Percentiles rank a stretch among this genome's conserved stretches.
Evolutionary conservation across 2,113 vertebrate species (phyloP).

Genomic region (Pomatorhinus ruficollis): DNA sequence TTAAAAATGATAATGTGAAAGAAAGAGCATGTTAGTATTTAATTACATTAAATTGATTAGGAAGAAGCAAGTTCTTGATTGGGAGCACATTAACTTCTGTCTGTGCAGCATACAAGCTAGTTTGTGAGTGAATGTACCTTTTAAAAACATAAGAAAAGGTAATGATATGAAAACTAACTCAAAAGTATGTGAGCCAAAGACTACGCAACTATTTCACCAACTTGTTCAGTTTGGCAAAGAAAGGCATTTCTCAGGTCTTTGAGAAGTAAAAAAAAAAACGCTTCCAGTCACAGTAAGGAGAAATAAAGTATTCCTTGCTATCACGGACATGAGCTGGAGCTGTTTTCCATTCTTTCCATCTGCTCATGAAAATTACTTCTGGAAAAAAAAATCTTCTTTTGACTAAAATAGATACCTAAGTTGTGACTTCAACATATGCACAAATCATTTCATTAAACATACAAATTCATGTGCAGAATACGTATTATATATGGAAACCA

Average conservation of each 20-base stretch:
- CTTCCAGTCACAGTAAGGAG: neutral
- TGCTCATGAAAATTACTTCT: neutral
- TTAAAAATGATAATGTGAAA: neutral
- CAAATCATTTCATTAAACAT: neutral
- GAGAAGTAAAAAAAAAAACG: neutral
- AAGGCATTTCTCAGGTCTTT: neutral
- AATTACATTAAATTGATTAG: constrained; percentile 10
- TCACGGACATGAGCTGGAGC: neutral
- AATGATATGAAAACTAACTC: neutral
- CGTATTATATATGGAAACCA: neutral
- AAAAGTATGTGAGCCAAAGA: neutral
- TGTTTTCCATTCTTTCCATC: neutral
- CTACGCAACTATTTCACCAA: neutral
- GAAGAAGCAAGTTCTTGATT: neutral
- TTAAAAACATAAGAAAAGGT: neutral
- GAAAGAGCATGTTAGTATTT: neutral
- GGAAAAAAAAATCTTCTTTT: neutral
- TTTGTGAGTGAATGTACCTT: neutral
- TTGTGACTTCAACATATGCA: neutral
- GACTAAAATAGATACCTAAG: neutral
- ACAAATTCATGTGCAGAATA: neutral
- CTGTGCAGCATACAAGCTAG: neutral
- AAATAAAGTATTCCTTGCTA: neutral
- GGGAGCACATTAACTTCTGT: neutral
- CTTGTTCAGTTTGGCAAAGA: neutral